Base-by-base conservation (phyloP, 1,140 invertebrate species). In the Charaxes varanes region DNA sequence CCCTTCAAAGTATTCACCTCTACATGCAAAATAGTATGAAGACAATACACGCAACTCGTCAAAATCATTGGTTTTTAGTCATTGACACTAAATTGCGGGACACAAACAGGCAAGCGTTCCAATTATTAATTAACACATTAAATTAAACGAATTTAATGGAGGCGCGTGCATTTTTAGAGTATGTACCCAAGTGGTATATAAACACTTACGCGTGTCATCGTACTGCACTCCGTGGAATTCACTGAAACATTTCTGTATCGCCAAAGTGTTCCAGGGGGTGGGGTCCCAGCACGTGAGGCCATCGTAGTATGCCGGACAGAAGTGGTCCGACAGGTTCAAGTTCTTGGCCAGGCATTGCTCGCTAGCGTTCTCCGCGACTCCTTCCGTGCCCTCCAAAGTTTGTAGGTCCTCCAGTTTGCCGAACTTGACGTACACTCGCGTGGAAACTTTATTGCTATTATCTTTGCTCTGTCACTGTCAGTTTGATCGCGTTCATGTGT, bases 241-340 rank as follows among this genome's bases (percentile, higher is more conserved):
- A 6, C 88, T 86, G 41, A 95, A 91, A 57, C 94, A 96, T 2
- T 89, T 87, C 35, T 93, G 82, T 0, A 87, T 60, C 1, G 90
- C 90, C 12, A 87, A 49, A 0, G 85, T 86, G 8, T 89, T 88
- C 21, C 88, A 86, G 0, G 80, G 83, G 1, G 93, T 92, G 0
- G 87, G 82, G 0, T 91, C 92, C 94, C 94, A 96, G 62, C 94
- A 95, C 1, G 92, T 79, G 2, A 94, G 64, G 2, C 86, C 86
- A 72, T 95, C 93, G 82, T 88, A 93, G 23, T 87, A 87, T 2
- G 83, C 76, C 5, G 86, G 85, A 62, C 90, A 91, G 40, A 59
- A 71, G 37, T 74, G 73, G 1, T 56, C 59, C 4, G 62, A 53
- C n/a, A 72, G 18, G 24, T 68, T 62, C 22, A 60, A 22, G 35